Evolutionary conservation across 2,113 vertebrate genomes (phyloP), one percentile per base, ranked within the genome.

Genomic region (Peromyscus polionotus): DNA sequence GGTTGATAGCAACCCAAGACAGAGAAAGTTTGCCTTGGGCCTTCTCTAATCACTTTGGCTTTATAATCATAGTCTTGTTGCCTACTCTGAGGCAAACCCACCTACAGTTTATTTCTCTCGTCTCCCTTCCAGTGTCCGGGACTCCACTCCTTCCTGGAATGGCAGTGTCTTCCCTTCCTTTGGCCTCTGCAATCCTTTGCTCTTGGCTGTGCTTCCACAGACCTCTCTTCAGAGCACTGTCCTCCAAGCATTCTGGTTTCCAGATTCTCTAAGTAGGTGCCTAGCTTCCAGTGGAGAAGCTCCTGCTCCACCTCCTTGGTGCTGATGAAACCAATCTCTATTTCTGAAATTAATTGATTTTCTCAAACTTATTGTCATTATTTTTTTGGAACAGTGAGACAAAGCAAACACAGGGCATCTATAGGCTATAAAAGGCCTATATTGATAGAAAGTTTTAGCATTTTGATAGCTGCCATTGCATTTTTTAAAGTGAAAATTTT

Each of bases 381-480:
- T 31, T 33, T 93, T 94, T 79, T 61, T 87, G 95, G 48, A 9
- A 63, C 8, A 77, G 1, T 45, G 61, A 93, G 93, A 57, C 31
- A 48, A 45, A 59, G 45, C 3, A 77, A 16, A 10, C 54, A 8
- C 65, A 31, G 14, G 19, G 12, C 90, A 91, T 81, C 42, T 28
- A 93, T 3, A 85, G 26, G 33, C 33, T 76, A 1, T 75, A 67
- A 76, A 17, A 13, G 13, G 63, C 24, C 17, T 85, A 26, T 26
- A 26, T 76, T 5, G 45, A 80, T 59, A 92, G 28, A 59, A 68
- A n/a, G 26, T 28, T 77, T 91, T 87, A 93, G 26, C 91, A 81
- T 81, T 96, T 90, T 94, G 24, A 92, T 57, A 88, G 12, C 19
- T 93, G 4, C n/a, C n/a, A 42, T 84, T 95, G n/a, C 45, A 42